These are phyloP conservation scores for Etia nguti DNA, from an alignment of 2,113 vertebrate species.

Conservation along the genomic window DNA sequence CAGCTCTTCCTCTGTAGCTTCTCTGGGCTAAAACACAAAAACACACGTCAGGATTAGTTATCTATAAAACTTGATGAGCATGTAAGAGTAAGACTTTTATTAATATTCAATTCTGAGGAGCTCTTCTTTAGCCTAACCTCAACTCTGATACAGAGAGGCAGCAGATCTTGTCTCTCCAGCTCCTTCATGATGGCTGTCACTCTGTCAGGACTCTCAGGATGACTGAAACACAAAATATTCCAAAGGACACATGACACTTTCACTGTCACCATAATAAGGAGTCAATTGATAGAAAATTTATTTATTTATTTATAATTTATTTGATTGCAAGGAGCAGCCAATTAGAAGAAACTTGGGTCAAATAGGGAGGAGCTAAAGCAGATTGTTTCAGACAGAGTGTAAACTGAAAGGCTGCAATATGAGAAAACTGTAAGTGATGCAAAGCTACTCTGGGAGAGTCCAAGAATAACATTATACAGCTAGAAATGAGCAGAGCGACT, in stretches of 20 bases:
- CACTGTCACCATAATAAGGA: background rate
- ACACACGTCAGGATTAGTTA: background rate
- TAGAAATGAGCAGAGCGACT: background rate
- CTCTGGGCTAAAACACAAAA: slow-evolving; percentile 49
- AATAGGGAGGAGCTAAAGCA: too few species aligned
- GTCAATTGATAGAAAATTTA: background rate
- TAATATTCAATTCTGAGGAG: background rate
- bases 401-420: too few species aligned
- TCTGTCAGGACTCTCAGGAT: slow-evolving; percentile 45
- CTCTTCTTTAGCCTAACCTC: slow-evolving; percentile 12
- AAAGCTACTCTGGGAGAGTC: background rate
- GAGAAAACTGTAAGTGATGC: too few species aligned
- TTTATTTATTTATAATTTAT: too few species aligned
- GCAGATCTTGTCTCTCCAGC: slow-evolving; percentile 38
- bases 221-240: background rate
- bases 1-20: slow-evolving; percentile 56
- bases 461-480: background rate
- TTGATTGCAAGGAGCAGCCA: too few species aligned
- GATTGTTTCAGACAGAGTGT: too few species aligned
- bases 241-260: background rate
- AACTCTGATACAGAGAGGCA: slow-evolving; percentile 35
- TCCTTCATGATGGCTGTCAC: slow-evolving; percentile 53
- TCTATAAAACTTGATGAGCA: accelerated
- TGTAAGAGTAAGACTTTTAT: background rate
- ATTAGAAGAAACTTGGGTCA: too few species aligned